Evolutionary conservation across 2,797 vertebrate species (phyloP).

Genomic region (Gymnocypris eckloni): DNA sequence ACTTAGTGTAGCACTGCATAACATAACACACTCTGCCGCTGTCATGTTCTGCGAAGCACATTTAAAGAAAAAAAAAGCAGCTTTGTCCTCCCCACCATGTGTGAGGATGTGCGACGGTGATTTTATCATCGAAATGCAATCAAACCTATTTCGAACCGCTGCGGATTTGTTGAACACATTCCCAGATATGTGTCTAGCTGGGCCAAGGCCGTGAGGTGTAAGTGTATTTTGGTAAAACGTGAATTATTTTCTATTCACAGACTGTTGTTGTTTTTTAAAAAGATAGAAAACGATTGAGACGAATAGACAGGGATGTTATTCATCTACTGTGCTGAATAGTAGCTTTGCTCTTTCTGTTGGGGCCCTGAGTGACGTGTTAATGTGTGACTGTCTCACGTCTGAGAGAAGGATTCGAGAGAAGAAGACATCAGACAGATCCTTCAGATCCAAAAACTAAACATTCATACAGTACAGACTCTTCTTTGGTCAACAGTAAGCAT

Average conservation of each 20-base stretch:
- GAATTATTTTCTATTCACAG: constrained; percentile 29
- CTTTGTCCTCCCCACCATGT: not conserved
- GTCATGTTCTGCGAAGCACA: constrained; percentile 34
- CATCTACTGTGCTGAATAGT: constrained; percentile 5
- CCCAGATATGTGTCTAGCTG: constrained; percentile 17
- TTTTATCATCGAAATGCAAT: constrained; percentile 22
- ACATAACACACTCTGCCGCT: constrained; percentile 28
- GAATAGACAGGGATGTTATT: not conserved
- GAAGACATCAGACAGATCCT: constrained; percentile 3
- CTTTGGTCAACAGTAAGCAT: too few relatives aligned
- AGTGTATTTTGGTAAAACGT: not conserved
- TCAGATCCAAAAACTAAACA: not conserved
- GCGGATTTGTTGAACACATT: constrained; percentile 14
- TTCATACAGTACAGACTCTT: not conserved
- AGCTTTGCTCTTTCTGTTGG: constrained; percentile 14
- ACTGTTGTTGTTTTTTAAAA: not conserved
- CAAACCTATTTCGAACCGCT: constrained; percentile 4
- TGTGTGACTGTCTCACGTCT: constrained; percentile 7
- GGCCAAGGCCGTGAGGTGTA: constrained; percentile 17
- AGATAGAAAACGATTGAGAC: not conserved
- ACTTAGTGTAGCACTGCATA: constrained; percentile 33
- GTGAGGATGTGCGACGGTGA: not conserved
- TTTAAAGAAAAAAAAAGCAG: not conserved
- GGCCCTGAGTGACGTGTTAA: constrained; percentile 31
- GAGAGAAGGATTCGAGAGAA: constrained; percentile 16